A percentile compares a stretch with the other conserved stretches of the same genome.
Conservation (phyloP, 2,888 invertebrate species). For the Amphiduros pacificus region DNA sequence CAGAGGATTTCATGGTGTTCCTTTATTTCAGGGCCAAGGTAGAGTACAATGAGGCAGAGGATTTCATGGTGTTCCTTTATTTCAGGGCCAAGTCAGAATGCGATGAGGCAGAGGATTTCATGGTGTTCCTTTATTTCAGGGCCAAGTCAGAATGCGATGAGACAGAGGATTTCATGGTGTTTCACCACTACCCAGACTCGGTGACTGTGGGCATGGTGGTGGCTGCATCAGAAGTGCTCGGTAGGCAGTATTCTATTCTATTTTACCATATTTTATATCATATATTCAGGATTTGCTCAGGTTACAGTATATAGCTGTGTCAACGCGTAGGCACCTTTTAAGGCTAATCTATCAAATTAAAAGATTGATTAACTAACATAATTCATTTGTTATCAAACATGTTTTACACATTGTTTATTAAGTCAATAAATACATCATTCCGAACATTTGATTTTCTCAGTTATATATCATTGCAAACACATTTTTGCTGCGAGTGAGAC, state of each 20-base stretch:
- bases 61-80: no score
- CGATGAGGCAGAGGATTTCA: constrained; percentile 10
- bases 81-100: no score
- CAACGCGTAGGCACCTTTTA: not conserved
- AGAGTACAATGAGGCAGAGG: not conserved
- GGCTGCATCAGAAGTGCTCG: constrained; percentile 30
- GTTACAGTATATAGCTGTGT: not conserved
- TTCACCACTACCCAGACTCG: constrained; percentile 34
- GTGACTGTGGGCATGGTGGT: constrained; percentile 33
- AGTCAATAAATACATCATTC: no score
- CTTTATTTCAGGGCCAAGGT: not conserved
- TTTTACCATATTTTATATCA: not conserved
- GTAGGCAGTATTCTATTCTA: constrained; percentile 20
- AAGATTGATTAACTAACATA: no score
- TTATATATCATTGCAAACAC: no score
- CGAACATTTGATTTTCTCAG: no score
- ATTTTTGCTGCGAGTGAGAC: not conserved
- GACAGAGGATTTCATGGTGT: constrained; percentile 26
- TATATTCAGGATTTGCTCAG: not conserved
- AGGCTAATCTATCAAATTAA: not conserved
- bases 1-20: not conserved
- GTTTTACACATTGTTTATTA: not conserved
- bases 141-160: constrained; percentile 20
- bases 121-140: constrained; percentile 6
- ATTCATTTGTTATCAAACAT: not conserved